phyloP scores from a whole-genome alignment of 2,888 invertebrate genomes.

The Oconnorella tubifera region DNA sequence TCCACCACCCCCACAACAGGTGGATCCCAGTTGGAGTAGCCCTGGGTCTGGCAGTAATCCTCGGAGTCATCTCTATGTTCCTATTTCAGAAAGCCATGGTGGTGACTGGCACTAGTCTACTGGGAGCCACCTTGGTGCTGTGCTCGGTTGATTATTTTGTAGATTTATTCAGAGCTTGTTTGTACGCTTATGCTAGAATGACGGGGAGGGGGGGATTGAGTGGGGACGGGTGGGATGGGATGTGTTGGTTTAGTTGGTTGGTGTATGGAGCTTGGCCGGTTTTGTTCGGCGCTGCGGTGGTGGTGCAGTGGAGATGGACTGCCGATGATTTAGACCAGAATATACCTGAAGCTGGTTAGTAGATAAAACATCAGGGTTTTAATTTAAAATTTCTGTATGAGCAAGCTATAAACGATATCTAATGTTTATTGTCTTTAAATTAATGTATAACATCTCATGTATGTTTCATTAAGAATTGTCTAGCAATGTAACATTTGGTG shows the following conservation, averaged over 20 bases:
- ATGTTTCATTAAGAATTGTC: no score
- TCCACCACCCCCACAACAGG: constrained; percentile 11
- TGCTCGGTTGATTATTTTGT: constrained; percentile 14
- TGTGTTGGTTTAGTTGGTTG: constrained; percentile 19
- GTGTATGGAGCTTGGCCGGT: constrained; percentile 11
- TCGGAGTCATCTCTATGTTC: neutral
- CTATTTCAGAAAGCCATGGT: constrained; percentile 7
- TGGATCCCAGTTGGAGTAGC: constrained; percentile 14
- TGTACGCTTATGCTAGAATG: constrained; percentile 12
- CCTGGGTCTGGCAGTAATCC: neutral
- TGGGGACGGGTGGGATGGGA: neutral
- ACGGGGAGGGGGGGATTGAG: constrained; percentile 7
- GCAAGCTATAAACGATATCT: no score
- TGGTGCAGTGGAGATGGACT: constrained; percentile 10
- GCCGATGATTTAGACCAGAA: neutral
- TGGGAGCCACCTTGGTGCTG: constrained; percentile 9
- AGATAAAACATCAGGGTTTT: no score
- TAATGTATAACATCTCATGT: no score
- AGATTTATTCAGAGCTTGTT: constrained; percentile 7
- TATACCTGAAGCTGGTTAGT: no score
- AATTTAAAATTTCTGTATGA: no score
- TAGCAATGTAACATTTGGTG: no score
- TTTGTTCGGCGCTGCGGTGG: neutral
- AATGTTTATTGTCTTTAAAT: no score
- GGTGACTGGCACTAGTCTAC: neutral